Evolutionary conservation across 2,888 invertebrate species (phyloP), one percentile per base, ranked within the genome.

Genomic region (Aleiodes alternator): DNA sequence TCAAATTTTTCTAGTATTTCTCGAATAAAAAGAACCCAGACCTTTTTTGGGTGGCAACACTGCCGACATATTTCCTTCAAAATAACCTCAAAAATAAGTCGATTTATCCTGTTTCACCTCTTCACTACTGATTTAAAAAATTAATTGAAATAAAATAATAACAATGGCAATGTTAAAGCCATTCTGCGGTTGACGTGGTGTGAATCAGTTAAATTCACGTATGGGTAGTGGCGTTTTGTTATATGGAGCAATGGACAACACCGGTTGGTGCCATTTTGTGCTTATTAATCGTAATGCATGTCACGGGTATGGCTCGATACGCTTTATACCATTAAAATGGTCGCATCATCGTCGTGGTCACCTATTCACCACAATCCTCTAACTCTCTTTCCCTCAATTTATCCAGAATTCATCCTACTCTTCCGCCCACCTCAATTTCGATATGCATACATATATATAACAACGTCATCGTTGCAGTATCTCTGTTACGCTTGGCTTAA

Each of bases 401-500:
- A 23, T 50, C 12, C 12, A 34, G 23, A 4, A 38, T 55, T 23
- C 38, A 12, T 50, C 12, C 12, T 3, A 9, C 4, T 57, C 43
- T 6, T 29, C 73, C 6, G n/a, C 29, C 68, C 38, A 51, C 55
- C 29, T 43, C 56, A 68, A 7, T 48, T 50, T 23, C 75, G 69
- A 55, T 66, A 71, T 50, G 31, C 48, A 68, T 51, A 31, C 51
- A 68, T 68, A 73, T 68, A 73, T 73, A 80, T 85, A 84, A 86
- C 85, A 84, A 85, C 86, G 85, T 87, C 84, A 86, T 84, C 81
- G 83, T 68, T 68, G 85, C 84, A 85, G 87, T 88, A 88, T 88
- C 88, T 88, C 88, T 83, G 86, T 88, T 85, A 87, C 87, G 87
- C 82, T 83, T 87, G 85, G 87, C 81, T 88, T 85, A 81, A 80